Conservation (phyloP, 2,797 vertebrate genomes). For the Cryptoblepharus egeriae region DNA sequence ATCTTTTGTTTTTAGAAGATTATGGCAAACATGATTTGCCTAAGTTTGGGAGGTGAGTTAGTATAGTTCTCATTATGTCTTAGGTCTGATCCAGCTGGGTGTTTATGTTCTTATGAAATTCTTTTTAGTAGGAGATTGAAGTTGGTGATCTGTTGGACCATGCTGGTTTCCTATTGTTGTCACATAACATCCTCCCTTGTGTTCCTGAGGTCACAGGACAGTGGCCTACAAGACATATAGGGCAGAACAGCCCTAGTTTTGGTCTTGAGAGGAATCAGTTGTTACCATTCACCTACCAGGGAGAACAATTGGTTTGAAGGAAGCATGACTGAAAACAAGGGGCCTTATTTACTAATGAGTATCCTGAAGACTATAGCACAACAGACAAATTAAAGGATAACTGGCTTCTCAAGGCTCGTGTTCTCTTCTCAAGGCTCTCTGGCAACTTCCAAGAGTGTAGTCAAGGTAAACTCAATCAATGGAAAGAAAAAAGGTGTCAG, state of each 20-base stretch:
- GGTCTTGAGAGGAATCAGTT: background rate
- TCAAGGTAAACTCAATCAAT: background rate
- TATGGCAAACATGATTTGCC: too few species aligned
- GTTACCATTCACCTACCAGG: background rate
- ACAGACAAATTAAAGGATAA: background rate
- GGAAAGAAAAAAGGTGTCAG: constrained; percentile 30
- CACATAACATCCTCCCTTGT: background rate
- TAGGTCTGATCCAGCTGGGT: too few species aligned
- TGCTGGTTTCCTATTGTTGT: background rate
- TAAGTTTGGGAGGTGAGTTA: too few species aligned
- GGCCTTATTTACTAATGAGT: background rate
- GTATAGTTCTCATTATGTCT: too few species aligned
- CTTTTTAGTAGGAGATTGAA: too few species aligned
- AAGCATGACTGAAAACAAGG: background rate
- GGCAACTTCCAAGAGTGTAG: background rate
- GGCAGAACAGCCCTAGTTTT: background rate
- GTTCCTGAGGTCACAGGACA: background rate
- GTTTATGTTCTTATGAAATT: too few species aligned
- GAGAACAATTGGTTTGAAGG: background rate
- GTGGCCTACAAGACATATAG: too few species aligned
- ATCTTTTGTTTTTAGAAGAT: too few species aligned
- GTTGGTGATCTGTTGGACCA: background rate
- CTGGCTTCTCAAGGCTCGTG: background rate
- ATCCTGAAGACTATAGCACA: background rate
- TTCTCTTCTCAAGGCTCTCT: too few species aligned